phyloP scores from a whole-genome alignment of 2,797 vertebrate genomes.

The Parotocinclus haroldoi region DNA sequence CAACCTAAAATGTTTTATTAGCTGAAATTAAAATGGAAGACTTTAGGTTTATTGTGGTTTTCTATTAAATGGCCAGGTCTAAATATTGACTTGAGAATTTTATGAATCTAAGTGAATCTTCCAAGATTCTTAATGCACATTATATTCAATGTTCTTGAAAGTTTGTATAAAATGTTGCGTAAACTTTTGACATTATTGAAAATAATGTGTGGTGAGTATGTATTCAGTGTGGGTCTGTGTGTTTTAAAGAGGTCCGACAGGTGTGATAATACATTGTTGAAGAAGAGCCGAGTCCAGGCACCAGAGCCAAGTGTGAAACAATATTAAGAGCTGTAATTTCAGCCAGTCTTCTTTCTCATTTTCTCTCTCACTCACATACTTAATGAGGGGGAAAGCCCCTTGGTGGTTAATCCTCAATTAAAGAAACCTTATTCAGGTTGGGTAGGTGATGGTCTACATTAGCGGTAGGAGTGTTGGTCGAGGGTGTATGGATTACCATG shows the following conservation, averaged over 20 bases:
- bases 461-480: constrained; percentile 61
- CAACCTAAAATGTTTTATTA: constrained; percentile 10
- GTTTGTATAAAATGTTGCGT: too few relatives aligned
- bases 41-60: not conserved
- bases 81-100: too few relatives aligned
- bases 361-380: constrained; percentile 52
- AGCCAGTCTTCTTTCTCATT: constrained; percentile 60
- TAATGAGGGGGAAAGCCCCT: constrained; percentile 69
- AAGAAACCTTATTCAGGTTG: constrained; percentile 57
- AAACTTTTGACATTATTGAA: too few relatives aligned
- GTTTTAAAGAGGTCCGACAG: constrained; percentile 20
- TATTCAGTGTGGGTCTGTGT: constrained; percentile 17
- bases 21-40: constrained; percentile 11
- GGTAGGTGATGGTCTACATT: constrained; percentile 64
- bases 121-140: too few relatives aligned
- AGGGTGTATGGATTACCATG: constrained; percentile 67
- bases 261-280: constrained; percentile 45
- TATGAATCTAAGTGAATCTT: too few relatives aligned
- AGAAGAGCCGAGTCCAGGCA: constrained; percentile 48
- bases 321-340: constrained; percentile 71
- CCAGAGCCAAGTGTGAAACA: constrained; percentile 66
- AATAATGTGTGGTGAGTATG: too few relatives aligned
- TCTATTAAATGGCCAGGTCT: not conserved
- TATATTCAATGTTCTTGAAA: too few relatives aligned
- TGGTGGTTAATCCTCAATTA: constrained; percentile 70